Conservation (phyloP, 1,140 invertebrate genomes). For the Rhopalosiphum maidis region DNA sequence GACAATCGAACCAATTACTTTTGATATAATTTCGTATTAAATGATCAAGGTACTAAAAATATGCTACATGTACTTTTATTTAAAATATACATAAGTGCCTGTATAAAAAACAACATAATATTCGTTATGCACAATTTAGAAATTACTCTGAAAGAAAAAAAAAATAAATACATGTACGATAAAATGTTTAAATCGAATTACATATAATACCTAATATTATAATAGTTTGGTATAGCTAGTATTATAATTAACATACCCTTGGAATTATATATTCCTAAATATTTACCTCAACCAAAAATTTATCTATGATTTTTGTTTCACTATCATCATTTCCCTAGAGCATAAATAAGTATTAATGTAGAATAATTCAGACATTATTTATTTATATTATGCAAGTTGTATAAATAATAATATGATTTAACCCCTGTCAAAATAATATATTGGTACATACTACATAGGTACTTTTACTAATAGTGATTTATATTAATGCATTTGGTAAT, state of each 20-base stretch:
- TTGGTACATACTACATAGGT: background rate
- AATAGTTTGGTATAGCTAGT: background rate
- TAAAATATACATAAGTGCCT: background rate
- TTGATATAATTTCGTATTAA: background rate
- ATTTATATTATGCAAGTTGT: background rate
- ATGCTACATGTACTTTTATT: background rate
- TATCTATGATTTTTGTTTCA: background rate
- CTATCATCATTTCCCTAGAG: background rate
- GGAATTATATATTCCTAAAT: background rate
- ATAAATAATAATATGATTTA: background rate
- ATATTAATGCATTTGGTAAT: background rate
- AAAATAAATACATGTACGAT: background rate
- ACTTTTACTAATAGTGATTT: background rate
- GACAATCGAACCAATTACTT: background rate
- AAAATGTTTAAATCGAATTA: background rate
- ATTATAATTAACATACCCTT: background rate
- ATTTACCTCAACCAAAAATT: background rate
- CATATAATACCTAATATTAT: background rate
- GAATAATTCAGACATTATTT: background rate
- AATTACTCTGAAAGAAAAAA: too few relatives aligned
- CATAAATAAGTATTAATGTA: background rate
- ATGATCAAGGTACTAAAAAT: background rate
- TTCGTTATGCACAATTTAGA: background rate
- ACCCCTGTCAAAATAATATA: background rate
- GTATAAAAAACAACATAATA: background rate